These are phyloP conservation scores for Marcusenius ussheri DNA, from an alignment of 2,113 vertebrate species.

Conservation along the genomic window DNA sequence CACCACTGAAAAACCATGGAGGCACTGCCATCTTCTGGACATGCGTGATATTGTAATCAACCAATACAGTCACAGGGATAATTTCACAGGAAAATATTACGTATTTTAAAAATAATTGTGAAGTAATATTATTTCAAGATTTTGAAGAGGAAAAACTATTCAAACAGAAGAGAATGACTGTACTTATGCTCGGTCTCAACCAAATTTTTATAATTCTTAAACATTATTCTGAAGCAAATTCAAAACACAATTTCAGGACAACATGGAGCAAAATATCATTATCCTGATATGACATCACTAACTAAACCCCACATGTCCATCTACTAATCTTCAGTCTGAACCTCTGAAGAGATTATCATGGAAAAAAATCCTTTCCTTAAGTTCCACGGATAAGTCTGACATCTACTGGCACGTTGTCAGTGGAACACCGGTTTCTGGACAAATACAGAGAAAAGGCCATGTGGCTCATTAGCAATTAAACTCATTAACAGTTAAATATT, in stretches of 20 bases:
- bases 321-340: neutral
- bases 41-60: neutral
- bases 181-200: neutral
- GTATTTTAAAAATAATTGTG: neutral
- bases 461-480: neutral
- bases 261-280: neutral
- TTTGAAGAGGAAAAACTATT: neutral
- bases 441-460: neutral
- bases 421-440: neutral
- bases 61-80: neutral
- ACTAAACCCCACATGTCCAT: neutral
- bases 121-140: neutral
- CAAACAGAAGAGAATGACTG: neutral
- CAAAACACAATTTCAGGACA: neutral
- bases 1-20: neutral
- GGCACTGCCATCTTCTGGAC: neutral
- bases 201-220: neutral
- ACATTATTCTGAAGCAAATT: neutral
- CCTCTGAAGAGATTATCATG: neutral
- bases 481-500: neutral
- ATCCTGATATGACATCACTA: neutral
- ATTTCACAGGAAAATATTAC: neutral
- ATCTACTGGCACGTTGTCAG: neutral
- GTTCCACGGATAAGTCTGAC: neutral
- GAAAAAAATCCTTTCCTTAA: neutral